Evolutionary conservation across 2,888 invertebrate species (phyloP).

Genomic region (Lithophane semibrunnea): DNA sequence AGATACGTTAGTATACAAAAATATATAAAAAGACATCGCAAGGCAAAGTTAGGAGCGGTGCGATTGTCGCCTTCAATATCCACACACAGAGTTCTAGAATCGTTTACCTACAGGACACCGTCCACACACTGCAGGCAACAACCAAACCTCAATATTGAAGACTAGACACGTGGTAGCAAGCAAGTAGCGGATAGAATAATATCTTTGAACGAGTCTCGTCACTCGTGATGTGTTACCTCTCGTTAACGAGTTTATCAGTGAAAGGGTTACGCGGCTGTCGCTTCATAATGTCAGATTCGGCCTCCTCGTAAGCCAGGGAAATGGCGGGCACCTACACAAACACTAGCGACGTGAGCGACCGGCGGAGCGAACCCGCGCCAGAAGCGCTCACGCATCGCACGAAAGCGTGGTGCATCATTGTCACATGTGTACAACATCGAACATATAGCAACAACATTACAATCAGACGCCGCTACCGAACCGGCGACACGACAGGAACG

Average conservation of each 20-base stretch:
- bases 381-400: slow-evolving; percentile 70
- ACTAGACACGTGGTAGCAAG: slow-evolving; percentile 89
- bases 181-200: slow-evolving; percentile 89
- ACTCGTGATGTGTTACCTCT: slow-evolving; percentile 94
- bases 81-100: slow-evolving; percentile 78
- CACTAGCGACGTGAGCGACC: slow-evolving; percentile 88
- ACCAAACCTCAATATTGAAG: slow-evolving; percentile 87
- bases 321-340: slow-evolving; percentile 98
- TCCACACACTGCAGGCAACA: slow-evolving; percentile 87
- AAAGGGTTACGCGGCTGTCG: slow-evolving; percentile 99
- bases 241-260: slow-evolving; percentile 99
- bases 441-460: slow-evolving; percentile 80
- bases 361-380: slow-evolving; percentile 59
- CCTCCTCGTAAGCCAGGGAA: slow-evolving; percentile 99
- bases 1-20: slow-evolving; percentile 83
- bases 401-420: slow-evolving; percentile 83
- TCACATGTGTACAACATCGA: slow-evolving; percentile 88
- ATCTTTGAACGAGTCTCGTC: slow-evolving; percentile 84
- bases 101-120: slow-evolving; percentile 80
- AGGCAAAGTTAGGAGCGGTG: slow-evolving; percentile 88
- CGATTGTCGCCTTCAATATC: slow-evolving; percentile 88
- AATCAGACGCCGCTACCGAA: slow-evolving; percentile 68
- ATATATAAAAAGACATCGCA: slow-evolving; percentile 85
- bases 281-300: slow-evolving; percentile 99
- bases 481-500: neutral